Evolutionary conservation across 2,797 vertebrate genomes (phyloP), one percentile per base, ranked within the genome.

Genomic region (Arctocebus calabarensis): DNA sequence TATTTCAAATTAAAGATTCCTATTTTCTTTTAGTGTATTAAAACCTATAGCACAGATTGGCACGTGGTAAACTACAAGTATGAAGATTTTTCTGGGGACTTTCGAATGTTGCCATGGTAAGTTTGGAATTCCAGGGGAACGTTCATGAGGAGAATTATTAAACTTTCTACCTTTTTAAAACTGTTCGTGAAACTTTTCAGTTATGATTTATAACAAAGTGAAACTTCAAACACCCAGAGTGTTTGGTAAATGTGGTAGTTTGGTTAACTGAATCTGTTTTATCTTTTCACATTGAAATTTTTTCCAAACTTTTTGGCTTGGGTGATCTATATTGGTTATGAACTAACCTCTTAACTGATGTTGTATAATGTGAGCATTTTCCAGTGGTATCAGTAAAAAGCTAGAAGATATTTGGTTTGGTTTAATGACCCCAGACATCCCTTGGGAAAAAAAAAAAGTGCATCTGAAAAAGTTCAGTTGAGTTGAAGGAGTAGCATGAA

Each of bases 1-100:
- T 70, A n/a, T 59, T 34, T 85, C 71, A 94, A 40, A 70, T 88
- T 16, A 75, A 77, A 78, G n/a, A 68, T 77, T 95, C 70, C 34
- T 82, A 32, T 98, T 98, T 97, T 98, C 98, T 98, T 98, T 94
- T 98, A 99, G 99, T 99, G 99, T 98, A 99, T 99, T 98, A 99
- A 99, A 98, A 99, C 99, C 97, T 99, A 99, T 98, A 99, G 99
- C 98, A 99, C 99, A 2, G 99, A 99, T 98, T 99, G 99, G 99
- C 98, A 99, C 0, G 98, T 99, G 61, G 99, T 99, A 97, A 99
- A 99, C 99, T 99, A 99, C 98, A 99, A 99, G 96, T 99, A 99
- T 29, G 99, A 99, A 97, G 99, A 99, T 73, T 99, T 99, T 98
- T 99, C 99, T 0, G 99, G 99, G 27, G 99, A 99, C 98, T 99